Conservation (phyloP, 2,888 invertebrate genomes). For the Malthinus seriepunctatus region DNA sequence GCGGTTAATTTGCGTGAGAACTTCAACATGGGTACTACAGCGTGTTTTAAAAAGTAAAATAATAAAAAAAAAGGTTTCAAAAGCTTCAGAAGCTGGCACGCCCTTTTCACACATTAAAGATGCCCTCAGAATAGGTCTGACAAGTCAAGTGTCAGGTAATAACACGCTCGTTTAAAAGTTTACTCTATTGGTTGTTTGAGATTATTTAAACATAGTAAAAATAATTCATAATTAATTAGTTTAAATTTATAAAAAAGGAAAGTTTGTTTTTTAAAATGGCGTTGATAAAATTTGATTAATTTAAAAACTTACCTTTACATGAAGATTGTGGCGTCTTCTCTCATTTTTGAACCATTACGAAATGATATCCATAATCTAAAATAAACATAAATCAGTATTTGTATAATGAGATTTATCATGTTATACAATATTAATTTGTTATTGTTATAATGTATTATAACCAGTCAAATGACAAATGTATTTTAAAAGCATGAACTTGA, state of each 20-base stretch:
- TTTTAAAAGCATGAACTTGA: too few species aligned
- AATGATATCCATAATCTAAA: constrained; percentile 1
- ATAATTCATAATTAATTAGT: too few species aligned
- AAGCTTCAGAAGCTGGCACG: constrained; percentile 39
- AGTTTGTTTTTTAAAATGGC: too few species aligned
- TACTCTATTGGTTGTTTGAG: too few species aligned
- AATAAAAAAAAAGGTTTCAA: constrained; percentile 25
- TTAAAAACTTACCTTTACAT: not conserved
- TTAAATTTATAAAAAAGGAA: too few species aligned
- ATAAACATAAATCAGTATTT: not conserved
- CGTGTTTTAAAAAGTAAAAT: constrained; percentile 25
- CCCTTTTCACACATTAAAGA: constrained; percentile 43
- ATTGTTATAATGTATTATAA: too few species aligned
- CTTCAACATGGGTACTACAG: constrained; percentile 35
- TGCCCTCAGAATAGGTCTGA: constrained; percentile 9
- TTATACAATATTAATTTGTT: too few species aligned
- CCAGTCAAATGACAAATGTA: too few species aligned
- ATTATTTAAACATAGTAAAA: too few species aligned
- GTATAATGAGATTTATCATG: too few species aligned
- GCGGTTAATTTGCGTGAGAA: constrained; percentile 47
- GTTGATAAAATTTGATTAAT: not conserved
- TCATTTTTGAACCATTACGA: not conserved
- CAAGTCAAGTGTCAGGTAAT: constrained; percentile 7
- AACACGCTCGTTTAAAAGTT: constrained; percentile 13
- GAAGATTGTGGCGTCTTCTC: not conserved